phyloP scores from a whole-genome alignment of 1,140 invertebrate genomes.

The Cecropterus lyciades region DNA sequence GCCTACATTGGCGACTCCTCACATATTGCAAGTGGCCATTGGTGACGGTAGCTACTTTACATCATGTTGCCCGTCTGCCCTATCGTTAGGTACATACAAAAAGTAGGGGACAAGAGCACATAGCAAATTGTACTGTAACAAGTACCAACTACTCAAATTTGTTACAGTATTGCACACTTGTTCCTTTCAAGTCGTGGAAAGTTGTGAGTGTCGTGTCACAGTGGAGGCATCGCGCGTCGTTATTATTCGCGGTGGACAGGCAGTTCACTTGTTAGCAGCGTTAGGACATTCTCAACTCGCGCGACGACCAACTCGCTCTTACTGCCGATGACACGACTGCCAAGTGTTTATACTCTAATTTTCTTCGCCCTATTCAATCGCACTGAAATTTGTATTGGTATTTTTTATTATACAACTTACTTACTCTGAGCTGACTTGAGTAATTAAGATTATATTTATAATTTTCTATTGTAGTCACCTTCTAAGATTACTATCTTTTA shows the following conservation, averaged over 20 bases:
- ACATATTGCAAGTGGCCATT: no score
- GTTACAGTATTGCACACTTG: constrained; percentile 4
- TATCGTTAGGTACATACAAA: no score
- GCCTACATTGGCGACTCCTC: no score
- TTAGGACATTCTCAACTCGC: constrained; percentile 46
- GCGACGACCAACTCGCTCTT: constrained; percentile 25
- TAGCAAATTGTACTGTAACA: no score
- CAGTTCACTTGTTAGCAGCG: constrained; percentile 58
- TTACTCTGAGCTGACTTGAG: no score
- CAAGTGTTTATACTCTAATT: constrained; percentile 61
- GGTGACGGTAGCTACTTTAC: no score
- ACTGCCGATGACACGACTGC: constrained; percentile 50
- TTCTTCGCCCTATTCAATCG: constrained; percentile 29
- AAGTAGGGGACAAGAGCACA: no score
- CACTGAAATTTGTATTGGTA: no score
- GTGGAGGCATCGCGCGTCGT: constrained; percentile 33
- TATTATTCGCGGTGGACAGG: constrained; percentile 40
- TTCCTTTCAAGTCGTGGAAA: constrained; percentile 42
- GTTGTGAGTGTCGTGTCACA: constrained; percentile 42
- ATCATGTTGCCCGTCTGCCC: no score
- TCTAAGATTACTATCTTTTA: no score
- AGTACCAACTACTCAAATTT: not conserved
- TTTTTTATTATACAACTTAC: not conserved
- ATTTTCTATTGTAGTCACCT: no score
- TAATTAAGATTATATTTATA: no score